phyloP scores from a whole-genome alignment of 1,140 invertebrate genomes.

The Drosophila fuyamai region DNA sequence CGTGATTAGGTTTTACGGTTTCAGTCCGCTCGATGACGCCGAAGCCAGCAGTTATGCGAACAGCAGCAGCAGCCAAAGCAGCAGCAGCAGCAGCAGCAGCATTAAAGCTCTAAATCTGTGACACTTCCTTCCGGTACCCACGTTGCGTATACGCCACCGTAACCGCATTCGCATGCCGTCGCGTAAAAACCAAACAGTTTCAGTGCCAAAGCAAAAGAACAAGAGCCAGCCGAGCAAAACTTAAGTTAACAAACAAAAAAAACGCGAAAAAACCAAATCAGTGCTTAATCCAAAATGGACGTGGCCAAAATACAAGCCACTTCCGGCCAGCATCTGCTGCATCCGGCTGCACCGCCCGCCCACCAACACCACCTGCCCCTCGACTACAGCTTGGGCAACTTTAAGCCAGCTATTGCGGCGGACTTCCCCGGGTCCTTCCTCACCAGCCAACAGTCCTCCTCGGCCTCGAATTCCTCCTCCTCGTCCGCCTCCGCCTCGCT shows the following conservation, averaged over 20 bases:
- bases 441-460: constrained; percentile 58
- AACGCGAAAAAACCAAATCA: constrained; percentile 9
- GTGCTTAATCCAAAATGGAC: constrained; percentile 58
- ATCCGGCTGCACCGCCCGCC: constrained; percentile 61
- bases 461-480: constrained; percentile 43
- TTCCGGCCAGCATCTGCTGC: constrained; percentile 60
- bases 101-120: constrained; percentile 49
- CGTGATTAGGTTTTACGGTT: constrained; percentile 84
- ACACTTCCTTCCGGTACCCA: constrained; percentile 43
- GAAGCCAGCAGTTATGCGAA: constrained; percentile 67
- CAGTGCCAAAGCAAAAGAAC: constrained; percentile 38
- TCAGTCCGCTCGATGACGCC: constrained; percentile 83
- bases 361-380: constrained; percentile 77
- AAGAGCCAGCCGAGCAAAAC: constrained; percentile 14
- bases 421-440: constrained; percentile 78
- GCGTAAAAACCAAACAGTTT: constrained; percentile 32
- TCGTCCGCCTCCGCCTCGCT: constrained; percentile 43
- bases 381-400: constrained; percentile 81
- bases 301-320: constrained; percentile 75
- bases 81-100: constrained; percentile 38
- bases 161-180: constrained; percentile 45
- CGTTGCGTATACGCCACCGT: constrained; percentile 46
- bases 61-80: constrained; percentile 39
- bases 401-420: constrained; percentile 77
- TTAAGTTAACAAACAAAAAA: constrained; percentile 16